A percentile compares a stretch with the other conserved stretches of the same genome.
phyloP scores from a whole-genome alignment of 2,113 vertebrate genomes.

The Excalfactoria chinensis region DNA sequence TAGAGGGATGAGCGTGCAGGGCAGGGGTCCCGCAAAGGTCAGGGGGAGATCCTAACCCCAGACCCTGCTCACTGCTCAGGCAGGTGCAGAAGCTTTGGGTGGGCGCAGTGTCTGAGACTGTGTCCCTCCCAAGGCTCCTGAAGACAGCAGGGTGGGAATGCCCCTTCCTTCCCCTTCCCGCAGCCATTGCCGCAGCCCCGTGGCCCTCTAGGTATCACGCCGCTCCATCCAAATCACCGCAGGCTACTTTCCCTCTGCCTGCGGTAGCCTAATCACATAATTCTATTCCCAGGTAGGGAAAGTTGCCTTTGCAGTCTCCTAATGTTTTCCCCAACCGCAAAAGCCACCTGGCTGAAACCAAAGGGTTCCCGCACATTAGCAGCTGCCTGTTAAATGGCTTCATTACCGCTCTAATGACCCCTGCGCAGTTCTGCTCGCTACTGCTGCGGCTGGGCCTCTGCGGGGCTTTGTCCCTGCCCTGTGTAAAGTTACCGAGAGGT shows the following conservation, averaged over 20 bases:
- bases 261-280: neutral
- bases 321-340: conserved; percentile 40
- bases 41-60: neutral
- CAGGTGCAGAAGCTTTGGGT: neutral
- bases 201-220: too few relatives aligned
- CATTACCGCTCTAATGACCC: conserved; percentile 80
- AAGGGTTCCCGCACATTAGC: conserved; percentile 59
- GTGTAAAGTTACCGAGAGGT: conserved; percentile 81
- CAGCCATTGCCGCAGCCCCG: neutral
- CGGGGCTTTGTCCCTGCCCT: conserved; percentile 74
- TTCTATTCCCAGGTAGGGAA: conserved; percentile 51
- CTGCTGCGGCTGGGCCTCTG: conserved; percentile 63
- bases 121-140: neutral
- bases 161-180: neutral
- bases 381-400: conserved; percentile 77
- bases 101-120: neutral
- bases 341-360: conserved; percentile 63
- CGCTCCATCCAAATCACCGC: too few relatives aligned
- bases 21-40: neutral
- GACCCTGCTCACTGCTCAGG: neutral
- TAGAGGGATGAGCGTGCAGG: too few relatives aligned
- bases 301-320: conserved; percentile 37
- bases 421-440: conserved; percentile 76
- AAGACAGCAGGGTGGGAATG: neutral
- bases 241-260: too few relatives aligned